Evolutionary conservation across 2,797 vertebrate genomes (phyloP).

Genomic region (Urosaurus nigricauda): DNA sequence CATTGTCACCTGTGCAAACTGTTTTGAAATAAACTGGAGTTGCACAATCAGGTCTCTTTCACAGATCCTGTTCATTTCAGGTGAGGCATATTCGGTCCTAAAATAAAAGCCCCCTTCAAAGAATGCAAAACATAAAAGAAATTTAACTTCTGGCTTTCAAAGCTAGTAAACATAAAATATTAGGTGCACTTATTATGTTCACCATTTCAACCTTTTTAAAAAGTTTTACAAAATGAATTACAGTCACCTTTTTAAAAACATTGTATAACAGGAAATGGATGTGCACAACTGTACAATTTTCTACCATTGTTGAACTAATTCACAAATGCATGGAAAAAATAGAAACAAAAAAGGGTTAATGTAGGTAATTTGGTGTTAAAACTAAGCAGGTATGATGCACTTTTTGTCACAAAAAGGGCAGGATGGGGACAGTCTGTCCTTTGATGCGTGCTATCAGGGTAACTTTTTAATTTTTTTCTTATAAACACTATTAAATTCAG

Average conservation of each 20-base stretch:
- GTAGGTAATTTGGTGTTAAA: conserved; percentile 83
- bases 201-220: conserved; percentile 84
- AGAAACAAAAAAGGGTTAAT: conserved; percentile 71
- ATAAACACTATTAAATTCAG: conserved; percentile 90
- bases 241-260: conserved; percentile 78
- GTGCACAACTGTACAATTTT: conserved; percentile 92
- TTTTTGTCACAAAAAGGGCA: conserved; percentile 81
- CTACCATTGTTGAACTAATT: conserved; percentile 92
- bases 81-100: neutral
- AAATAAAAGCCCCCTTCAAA: conserved; percentile 51
- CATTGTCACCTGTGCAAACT: neutral
- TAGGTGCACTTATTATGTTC: conserved; percentile 83
- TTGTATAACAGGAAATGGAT: conserved; percentile 82
- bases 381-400: conserved; percentile 83
- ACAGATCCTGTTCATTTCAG: neutral
- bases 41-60: neutral
- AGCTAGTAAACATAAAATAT: conserved; percentile 80
- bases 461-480: conserved; percentile 82
- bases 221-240: conserved; percentile 86
- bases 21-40: conserved; percentile 4
- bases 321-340: conserved; percentile 86
- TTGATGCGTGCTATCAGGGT: conserved; percentile 88
- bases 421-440: conserved; percentile 74
- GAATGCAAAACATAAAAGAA: conserved; percentile 60
- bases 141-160: conserved; percentile 76